A percentile compares a stretch with the other conserved stretches of the same genome.
Conservation (phyloP, 2,113 vertebrate species). For the Taxidea taxus region DNA sequence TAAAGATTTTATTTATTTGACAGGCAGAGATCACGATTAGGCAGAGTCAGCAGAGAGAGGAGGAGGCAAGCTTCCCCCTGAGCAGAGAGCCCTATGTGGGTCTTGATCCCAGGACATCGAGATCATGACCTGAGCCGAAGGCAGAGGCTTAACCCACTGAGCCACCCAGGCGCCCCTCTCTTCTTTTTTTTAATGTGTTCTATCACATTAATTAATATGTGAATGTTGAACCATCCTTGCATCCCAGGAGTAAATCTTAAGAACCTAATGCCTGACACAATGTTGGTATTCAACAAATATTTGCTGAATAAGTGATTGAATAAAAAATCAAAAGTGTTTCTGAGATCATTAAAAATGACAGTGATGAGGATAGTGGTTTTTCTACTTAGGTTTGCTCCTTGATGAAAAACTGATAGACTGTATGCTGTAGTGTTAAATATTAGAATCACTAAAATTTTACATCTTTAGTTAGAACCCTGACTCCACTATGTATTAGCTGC, state of each 20-base stretch:
- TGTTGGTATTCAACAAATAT: background rate
- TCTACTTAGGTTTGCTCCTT: background rate
- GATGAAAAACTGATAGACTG: background rate
- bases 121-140: no score
- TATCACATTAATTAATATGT: no score
- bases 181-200: no score
- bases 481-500: background rate
- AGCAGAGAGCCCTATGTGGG: no score
- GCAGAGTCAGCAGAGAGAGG: no score
- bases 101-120: no score
- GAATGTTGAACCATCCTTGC: no score
- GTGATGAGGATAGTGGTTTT: background rate
- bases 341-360: background rate
- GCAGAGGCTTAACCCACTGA: no score
- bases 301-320: background rate
- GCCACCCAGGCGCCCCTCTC: no score
- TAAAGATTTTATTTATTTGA: no score
- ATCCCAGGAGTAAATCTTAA: background rate
- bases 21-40: no score
- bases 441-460: background rate
- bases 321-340: background rate
- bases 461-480: background rate
- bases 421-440: background rate
- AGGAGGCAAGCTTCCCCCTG: no score
- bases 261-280: background rate